phyloP scores from a whole-genome alignment of 64 coral and sea anemone species.

The Pocillopora damicornis region DNA sequence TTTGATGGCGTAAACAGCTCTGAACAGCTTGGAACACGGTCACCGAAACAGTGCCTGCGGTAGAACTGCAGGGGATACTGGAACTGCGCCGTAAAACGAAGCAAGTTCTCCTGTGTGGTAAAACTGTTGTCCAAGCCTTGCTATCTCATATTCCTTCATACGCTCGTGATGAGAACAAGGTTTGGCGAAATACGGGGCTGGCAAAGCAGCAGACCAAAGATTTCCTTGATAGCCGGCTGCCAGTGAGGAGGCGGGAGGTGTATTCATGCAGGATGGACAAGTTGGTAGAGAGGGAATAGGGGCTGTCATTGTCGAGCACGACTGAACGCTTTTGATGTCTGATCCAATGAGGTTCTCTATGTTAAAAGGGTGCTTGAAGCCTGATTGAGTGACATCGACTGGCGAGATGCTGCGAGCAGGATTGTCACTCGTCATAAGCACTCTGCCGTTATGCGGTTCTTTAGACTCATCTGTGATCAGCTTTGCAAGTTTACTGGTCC shows the following conservation, averaged over 20 bases:
- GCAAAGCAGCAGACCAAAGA: constrained; percentile 70
- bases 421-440: constrained; percentile 29
- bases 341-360: constrained; percentile 93
- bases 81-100: constrained; percentile 8
- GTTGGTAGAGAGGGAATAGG: constrained; percentile 77
- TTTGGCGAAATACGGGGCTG: constrained; percentile 57
- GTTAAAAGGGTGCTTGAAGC: constrained; percentile 92
- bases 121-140: constrained; percentile 25
- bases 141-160: constrained; percentile 21
- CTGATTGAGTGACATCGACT: constrained; percentile 38
- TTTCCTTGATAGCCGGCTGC: constrained; percentile 54
- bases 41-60: constrained; percentile 26
- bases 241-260: constrained; percentile 25
- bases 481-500: constrained; percentile 63
- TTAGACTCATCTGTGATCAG: constrained; percentile 44
- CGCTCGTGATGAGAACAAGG: constrained; percentile 69
- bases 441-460: constrained; percentile 13
- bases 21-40: background rate
- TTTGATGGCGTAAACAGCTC: background rate
- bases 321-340: constrained; percentile 60
- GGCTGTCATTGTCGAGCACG: constrained; percentile 33
- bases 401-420: constrained; percentile 28
- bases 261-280: constrained; percentile 78
- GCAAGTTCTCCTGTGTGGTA: constrained; percentile 28
- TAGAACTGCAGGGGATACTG: background rate